phyloP scores from a whole-genome alignment of 2,113 vertebrate species.

The Gopherus evgoodei region DNA sequence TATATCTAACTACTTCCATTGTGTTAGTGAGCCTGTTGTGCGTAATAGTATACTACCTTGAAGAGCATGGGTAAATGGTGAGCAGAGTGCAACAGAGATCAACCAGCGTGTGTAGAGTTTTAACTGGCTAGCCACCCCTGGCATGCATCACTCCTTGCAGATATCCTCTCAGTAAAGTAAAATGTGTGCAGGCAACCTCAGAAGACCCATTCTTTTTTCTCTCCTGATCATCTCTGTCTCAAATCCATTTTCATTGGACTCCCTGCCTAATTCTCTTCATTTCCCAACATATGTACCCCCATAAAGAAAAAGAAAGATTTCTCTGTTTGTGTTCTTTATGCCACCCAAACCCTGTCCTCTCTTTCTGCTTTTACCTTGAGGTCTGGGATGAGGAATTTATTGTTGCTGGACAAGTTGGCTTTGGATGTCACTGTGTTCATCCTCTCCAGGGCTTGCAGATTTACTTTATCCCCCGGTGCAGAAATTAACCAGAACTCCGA shows the following conservation, averaged over 20 bases:
- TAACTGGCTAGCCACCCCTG: background rate
- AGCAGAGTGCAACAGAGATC: background rate
- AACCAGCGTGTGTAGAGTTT: background rate
- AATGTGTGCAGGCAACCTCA: background rate
- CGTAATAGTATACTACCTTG: background rate
- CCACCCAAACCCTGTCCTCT: background rate
- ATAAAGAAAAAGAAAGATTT: background rate
- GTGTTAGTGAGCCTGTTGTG: background rate
- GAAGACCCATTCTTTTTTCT: background rate
- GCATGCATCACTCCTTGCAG: background rate
- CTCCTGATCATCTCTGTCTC: background rate
- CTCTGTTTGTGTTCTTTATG: background rate
- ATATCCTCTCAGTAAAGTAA: background rate
- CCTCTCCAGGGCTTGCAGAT: slow-evolving; percentile 87
- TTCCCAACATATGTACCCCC: background rate
- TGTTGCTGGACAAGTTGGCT: slow-evolving; percentile 86
- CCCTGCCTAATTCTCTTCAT: background rate
- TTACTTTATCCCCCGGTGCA: slow-evolving; percentile 92
- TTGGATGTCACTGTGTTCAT: slow-evolving; percentile 88
- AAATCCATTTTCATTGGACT: background rate
- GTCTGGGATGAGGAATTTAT: slow-evolving; percentile 92
- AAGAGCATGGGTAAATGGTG: background rate
- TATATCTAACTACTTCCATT: background rate
- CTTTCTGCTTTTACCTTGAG: slow-evolving; percentile 86
- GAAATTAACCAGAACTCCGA: slow-evolving; percentile 95